These are phyloP conservation scores for Rhodeus uyekii DNA, from an alignment of 2,797 vertebrate genomes.

Conservation along the genomic window DNA sequence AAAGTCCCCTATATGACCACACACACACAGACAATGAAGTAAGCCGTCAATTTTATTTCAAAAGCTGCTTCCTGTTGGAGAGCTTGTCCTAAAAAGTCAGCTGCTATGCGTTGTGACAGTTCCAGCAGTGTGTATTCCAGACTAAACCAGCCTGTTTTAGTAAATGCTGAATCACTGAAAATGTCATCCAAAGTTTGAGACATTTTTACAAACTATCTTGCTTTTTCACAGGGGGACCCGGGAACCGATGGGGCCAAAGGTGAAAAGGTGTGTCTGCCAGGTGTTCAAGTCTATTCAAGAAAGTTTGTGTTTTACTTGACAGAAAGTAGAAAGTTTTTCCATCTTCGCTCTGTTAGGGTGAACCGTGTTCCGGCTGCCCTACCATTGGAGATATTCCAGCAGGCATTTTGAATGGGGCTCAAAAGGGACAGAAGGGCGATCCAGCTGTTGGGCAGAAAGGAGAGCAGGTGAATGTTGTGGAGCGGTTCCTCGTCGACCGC, in stretches of 20 bases:
- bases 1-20: background rate
- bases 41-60: background rate
- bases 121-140: slow-evolving; percentile 9
- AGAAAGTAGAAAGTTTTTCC: no score
- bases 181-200: slow-evolving; percentile 23
- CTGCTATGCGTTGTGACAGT: slow-evolving; percentile 27
- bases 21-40: background rate
- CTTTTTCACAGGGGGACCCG: slow-evolving; percentile 58
- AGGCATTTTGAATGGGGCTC: slow-evolving; percentile 49
- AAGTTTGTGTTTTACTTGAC: slow-evolving; percentile 1
- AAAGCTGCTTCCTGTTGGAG: slow-evolving; percentile 1
- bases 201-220: background rate
- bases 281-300: background rate
- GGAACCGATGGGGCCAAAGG: slow-evolving; percentile 59
- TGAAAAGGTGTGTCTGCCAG: slow-evolving; percentile 59
- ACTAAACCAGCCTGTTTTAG: slow-evolving; percentile 26
- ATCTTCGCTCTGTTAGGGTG: slow-evolving; percentile 76
- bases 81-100: slow-evolving; percentile 14
- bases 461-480: slow-evolving; percentile 68
- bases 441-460: slow-evolving; percentile 70
- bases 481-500: background rate
- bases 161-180: slow-evolving; percentile 21
- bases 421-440: slow-evolving; percentile 66
- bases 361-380: slow-evolving; percentile 81
- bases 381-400: slow-evolving; percentile 58